phyloP scores from a whole-genome alignment of 2,797 vertebrate genomes.

The Champsocephalus gunnari region DNA sequence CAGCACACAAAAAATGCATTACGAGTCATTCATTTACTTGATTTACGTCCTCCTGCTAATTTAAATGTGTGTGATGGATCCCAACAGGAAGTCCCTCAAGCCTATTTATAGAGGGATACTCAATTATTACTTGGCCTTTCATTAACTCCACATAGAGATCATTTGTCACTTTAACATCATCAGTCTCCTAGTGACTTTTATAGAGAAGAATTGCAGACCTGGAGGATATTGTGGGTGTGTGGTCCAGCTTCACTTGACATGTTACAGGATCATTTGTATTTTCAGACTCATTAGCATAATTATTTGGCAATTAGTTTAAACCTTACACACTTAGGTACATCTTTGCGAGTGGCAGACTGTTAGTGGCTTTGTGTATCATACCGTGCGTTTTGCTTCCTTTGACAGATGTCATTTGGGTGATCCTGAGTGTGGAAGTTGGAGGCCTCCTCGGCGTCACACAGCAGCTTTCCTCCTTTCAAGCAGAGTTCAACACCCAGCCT shows the following conservation, averaged over 20 bases:
- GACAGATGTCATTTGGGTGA: slow-evolving; percentile 99
- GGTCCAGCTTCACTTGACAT: not conserved
- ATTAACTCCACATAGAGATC: slow-evolving; percentile 12
- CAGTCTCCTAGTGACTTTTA: not conserved
- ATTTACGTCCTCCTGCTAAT: slow-evolving; percentile 23
- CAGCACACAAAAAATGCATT: slow-evolving; percentile 20
- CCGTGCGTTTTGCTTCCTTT: not conserved
- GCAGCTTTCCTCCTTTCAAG: slow-evolving; percentile 98
- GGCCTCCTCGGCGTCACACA: slow-evolving; percentile 99
- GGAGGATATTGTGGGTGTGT: not conserved
- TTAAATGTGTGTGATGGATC: slow-evolving; percentile 14
- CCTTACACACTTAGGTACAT: not conserved
- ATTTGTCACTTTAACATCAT: slow-evolving; percentile 14
- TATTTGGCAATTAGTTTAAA: not conserved
- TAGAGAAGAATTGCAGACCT: not conserved
- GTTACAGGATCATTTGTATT: not conserved
- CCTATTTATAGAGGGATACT: slow-evolving; percentile 19
- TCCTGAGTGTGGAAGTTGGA: slow-evolving; percentile 97
- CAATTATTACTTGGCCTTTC: slow-evolving; percentile 36
- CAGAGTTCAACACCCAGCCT: slow-evolving; percentile 98
- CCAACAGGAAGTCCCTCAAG: slow-evolving; percentile 22
- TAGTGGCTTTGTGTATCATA: not conserved
- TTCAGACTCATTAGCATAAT: too few species aligned
- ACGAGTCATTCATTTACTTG: slow-evolving; percentile 27
- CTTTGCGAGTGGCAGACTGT: not conserved